Conservation (phyloP, 2,113 vertebrate species). For the Urocynchramus pylzowi region DNA sequence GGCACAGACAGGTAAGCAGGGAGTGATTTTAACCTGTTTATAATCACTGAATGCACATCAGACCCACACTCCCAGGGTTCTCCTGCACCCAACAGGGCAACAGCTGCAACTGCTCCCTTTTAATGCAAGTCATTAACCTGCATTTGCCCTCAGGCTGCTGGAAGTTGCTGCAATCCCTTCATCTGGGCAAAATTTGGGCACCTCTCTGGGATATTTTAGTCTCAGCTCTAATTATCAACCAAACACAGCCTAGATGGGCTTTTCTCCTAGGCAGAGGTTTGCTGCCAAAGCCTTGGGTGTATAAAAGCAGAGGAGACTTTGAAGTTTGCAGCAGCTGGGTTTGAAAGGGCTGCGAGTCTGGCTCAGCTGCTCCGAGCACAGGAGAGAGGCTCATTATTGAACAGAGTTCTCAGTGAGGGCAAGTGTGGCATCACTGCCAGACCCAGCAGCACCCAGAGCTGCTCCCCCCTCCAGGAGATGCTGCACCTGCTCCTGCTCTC, state of each 20-base stretch:
- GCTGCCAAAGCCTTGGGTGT: background rate
- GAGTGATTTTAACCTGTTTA: background rate
- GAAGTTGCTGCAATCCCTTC: background rate
- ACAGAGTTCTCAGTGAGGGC: constrained; percentile 41
- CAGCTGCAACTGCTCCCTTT: background rate
- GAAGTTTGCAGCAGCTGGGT: constrained; percentile 8
- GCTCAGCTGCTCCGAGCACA: constrained; percentile 12
- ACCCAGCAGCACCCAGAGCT: background rate
- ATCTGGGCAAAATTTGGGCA: background rate
- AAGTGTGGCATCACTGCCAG: constrained; percentile 48
- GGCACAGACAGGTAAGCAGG: background rate
- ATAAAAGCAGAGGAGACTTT: background rate
- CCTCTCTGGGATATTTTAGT: background rate
- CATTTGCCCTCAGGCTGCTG: background rate
- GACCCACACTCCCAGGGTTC: background rate
- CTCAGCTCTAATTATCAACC: background rate
- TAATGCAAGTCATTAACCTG: background rate
- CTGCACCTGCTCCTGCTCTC: background rate
- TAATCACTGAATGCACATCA: background rate
- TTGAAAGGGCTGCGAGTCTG: background rate
- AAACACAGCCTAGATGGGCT: background rate
- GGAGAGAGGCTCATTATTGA: constrained; percentile 37
- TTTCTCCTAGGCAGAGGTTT: background rate
- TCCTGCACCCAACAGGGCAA: background rate
- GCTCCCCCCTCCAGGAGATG: background rate